phyloP scores from a whole-genome alignment of 1,140 invertebrate species.

The Penaeus chinensis region DNA sequence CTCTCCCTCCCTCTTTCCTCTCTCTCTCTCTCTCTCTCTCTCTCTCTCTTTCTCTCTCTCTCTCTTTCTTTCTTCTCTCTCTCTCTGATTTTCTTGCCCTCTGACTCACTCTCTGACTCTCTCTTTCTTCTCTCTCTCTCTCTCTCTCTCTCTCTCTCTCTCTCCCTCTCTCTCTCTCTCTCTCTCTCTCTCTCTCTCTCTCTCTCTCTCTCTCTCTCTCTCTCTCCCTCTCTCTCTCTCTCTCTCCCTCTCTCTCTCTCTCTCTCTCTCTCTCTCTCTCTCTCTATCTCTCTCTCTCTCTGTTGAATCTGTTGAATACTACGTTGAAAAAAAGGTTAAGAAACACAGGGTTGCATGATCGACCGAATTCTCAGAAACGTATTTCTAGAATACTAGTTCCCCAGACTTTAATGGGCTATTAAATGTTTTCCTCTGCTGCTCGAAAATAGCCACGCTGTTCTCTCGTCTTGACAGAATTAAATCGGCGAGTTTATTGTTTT shows the following conservation, averaged over 20 bases:
- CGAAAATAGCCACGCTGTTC: no score
- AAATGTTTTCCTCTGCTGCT: no score
- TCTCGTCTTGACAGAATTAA: no score
- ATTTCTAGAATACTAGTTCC: no score
- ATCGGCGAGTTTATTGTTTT: no score
- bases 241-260: conserved; percentile 14
- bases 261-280: background rate
- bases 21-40: background rate
- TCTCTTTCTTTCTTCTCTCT: background rate
- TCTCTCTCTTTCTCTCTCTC: conserved; percentile 2
- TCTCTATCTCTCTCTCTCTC: background rate
- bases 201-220: background rate
- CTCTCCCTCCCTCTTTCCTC: background rate
- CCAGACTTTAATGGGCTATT: no score
- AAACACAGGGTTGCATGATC: no score
- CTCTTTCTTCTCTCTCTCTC: background rate
- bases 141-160: background rate
- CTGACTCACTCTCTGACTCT: background rate
- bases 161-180: background rate
- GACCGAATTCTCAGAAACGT: no score
- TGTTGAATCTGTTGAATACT: background rate
- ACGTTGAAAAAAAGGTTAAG: no score
- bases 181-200: background rate
- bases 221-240: conserved; percentile 22
- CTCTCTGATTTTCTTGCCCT: background rate